Evolutionary conservation across 2,888 invertebrate species (phyloP).

Genomic region (Nomada flava): DNA sequence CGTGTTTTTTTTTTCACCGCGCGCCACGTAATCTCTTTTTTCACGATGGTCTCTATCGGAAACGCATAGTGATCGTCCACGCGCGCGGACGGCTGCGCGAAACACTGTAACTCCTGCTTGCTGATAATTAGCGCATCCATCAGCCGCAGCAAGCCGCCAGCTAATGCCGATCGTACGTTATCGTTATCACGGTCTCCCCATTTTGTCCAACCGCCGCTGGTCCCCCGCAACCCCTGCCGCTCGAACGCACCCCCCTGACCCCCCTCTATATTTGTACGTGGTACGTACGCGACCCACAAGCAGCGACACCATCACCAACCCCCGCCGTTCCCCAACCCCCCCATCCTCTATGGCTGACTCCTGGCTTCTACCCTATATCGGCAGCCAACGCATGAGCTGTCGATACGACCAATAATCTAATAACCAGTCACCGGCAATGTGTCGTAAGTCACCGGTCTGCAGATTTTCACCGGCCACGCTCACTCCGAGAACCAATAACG

Average conservation of each 20-base stretch:
- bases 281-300: slow-evolving; percentile 71
- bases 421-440: slow-evolving; percentile 83
- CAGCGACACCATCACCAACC: slow-evolving; percentile 57
- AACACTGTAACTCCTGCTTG: slow-evolving; percentile 84
- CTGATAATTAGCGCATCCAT: slow-evolving; percentile 85
- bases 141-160: slow-evolving; percentile 84
- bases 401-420: slow-evolving; percentile 84
- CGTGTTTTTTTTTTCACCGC: slow-evolving; percentile 22
- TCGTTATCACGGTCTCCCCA: slow-evolving; percentile 84
- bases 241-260: slow-evolving; percentile 31
- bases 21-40: slow-evolving; percentile 57
- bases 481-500: slow-evolving; percentile 69
- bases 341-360: slow-evolving; percentile 38
- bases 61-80: slow-evolving; percentile 73
- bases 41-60: slow-evolving; percentile 69
- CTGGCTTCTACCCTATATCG: slow-evolving; percentile 65
- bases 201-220: slow-evolving; percentile 77
- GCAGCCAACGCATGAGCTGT: slow-evolving; percentile 79
- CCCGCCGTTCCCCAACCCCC: slow-evolving; percentile 14
- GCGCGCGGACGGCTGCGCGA: slow-evolving; percentile 74
- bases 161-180: slow-evolving; percentile 85
- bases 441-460: slow-evolving; percentile 81
- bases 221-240: slow-evolving; percentile 47
- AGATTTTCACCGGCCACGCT: slow-evolving; percentile 77
- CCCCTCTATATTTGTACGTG: slow-evolving; percentile 73